Evolutionary conservation across 1,140 invertebrate genomes (phyloP).

Genomic region (Cepaea nemoralis): DNA sequence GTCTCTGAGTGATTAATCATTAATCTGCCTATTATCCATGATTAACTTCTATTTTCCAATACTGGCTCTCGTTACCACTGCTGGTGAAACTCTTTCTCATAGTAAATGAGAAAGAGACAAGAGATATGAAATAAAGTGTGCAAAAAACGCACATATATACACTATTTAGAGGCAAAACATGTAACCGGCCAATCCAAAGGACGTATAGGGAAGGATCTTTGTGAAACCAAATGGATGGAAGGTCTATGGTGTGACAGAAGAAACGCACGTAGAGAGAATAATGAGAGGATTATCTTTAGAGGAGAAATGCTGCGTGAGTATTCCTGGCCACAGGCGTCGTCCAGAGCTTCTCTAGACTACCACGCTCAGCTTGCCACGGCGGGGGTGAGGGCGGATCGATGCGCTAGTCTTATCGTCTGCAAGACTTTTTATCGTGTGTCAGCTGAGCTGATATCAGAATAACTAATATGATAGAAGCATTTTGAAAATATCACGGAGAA

Average conservation of each 20-base stretch:
- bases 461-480: neutral
- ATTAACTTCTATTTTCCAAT: no score
- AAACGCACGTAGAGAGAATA: neutral
- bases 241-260: neutral
- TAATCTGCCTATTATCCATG: no score
- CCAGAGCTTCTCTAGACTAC: neutral
- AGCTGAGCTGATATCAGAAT: neutral
- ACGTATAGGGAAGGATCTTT: no score
- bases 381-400: conserved; percentile 3
- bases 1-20: no score
- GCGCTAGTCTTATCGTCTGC: conserved; percentile 33
- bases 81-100: no score
- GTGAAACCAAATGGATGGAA: neutral
- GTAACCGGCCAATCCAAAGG: no score
- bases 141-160: no score
- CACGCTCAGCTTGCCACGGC: neutral
- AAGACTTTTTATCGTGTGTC: conserved; percentile 29
- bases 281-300: neutral
- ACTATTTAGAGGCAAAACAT: no score
- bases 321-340: neutral
- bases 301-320: neutral
- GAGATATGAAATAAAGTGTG: no score
- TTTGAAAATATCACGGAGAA: neutral
- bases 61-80: no score
- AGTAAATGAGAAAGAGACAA: no score